Base-by-base conservation (phyloP, 2,888 invertebrate genomes). In the Biston stratarius region DNA sequence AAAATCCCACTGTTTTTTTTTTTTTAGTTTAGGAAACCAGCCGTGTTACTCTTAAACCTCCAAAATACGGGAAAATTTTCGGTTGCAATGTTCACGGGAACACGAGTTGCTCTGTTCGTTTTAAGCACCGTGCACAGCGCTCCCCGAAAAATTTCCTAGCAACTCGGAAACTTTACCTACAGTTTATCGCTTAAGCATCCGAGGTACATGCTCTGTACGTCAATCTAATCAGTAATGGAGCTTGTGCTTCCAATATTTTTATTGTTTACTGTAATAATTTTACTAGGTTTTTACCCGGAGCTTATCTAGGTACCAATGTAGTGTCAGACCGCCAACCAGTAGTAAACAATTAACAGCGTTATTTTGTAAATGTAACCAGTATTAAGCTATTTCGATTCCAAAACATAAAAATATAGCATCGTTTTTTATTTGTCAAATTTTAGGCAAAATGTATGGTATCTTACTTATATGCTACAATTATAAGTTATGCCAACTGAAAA, bases 101-200 rank as follows among this genome's bases (percentile, higher is more conserved):
- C 12, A 15, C 36, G 36, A 38, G 0, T 8, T 7, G 7, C 40
- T n/a, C 24, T 40, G 60, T 44, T 49, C 61, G 52, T 38, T 67
- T 51, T 62, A 67, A 61, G 52, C 61, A 62, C 42, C 53, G 45
- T 42, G 52, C 38, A 48, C 48, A 33, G 42, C 33, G 53, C 64
- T 53, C 62, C 55, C 64, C 64, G 63, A 70, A 68, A 69, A 73
- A 56, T 68, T 64, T 60, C 36, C 45, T 52, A 64, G 64, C 66
- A 68, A 67, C 67, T 64, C 62, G n/a, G 42, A 67, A 70, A 70
- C 67, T 73, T 69, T 64, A 67, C 64, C 65, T 62, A 64, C 60
- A 65, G 70, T 70, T 64, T 63, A 69, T 69, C 66, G 70, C 42
- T 53, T 47, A 44, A 59, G 45, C 55, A 65, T 63, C 61, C 59